Evolutionary conservation across 2,113 vertebrate genomes (phyloP).

Genomic region (Zosterops borbonicus): DNA sequence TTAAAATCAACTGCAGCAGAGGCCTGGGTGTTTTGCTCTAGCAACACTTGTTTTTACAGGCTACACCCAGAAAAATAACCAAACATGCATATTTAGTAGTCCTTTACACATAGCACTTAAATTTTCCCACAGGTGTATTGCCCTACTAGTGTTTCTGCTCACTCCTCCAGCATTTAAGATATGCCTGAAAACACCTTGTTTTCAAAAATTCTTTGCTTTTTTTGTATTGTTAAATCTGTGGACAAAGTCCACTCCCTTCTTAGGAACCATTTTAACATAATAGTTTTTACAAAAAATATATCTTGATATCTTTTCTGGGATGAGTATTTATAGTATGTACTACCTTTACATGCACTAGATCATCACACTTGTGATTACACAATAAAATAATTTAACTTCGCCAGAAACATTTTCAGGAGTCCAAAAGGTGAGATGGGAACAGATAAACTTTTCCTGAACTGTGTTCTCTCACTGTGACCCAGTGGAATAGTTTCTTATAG

Average conservation of each 20-base stretch:
- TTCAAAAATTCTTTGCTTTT: neutral
- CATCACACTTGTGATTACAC: neutral
- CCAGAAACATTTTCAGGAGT: neutral
- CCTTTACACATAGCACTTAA: fast-evolving
- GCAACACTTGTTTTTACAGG: neutral
- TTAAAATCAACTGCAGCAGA: neutral
- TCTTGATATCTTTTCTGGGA: neutral
- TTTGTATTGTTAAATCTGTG: neutral
- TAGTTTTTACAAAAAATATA: neutral
- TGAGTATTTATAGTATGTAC: neutral
- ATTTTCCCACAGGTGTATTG: neutral
- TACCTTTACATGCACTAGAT: neutral
- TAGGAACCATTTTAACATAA: neutral
- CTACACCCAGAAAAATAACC: neutral
- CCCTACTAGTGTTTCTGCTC: neutral
- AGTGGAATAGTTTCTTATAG: neutral
- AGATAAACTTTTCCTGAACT: neutral
- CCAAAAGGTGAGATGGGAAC: neutral
- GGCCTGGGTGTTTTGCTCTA: neutral
- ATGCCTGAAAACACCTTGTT: neutral
- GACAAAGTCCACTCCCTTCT: neutral
- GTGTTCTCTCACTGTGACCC: neutral
- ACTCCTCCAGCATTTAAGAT: neutral
- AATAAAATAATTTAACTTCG: neutral
- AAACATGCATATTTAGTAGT: neutral